These are phyloP conservation scores for Coccyzus lansbergi DNA, from an alignment of 2,797 vertebrate species.

Conservation along the genomic window DNA sequence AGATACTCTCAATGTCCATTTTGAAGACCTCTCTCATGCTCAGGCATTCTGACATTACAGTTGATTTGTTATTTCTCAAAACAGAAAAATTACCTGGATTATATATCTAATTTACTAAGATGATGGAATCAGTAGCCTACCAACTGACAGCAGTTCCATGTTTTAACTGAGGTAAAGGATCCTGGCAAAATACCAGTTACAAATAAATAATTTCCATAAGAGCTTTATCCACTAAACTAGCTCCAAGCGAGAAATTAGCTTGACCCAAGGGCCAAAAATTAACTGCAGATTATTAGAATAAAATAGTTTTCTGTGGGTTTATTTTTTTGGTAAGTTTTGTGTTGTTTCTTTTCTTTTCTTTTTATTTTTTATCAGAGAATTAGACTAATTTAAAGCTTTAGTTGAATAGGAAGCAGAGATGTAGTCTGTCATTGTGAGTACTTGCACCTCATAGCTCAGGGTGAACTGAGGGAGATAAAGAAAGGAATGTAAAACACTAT, in stretches of 20 bases:
- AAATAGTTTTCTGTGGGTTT: constrained; percentile 25
- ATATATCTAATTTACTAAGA: constrained; percentile 25
- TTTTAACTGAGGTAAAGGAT: constrained; percentile 49
- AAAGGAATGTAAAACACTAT: constrained; percentile 89
- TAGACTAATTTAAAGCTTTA: constrained; percentile 75
- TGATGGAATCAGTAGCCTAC: constrained; percentile 34
- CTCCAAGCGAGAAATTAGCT: constrained; percentile 58
- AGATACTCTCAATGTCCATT: neutral
- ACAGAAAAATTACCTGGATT: constrained; percentile 9
- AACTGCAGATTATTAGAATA: constrained; percentile 75
- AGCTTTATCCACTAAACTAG: constrained; percentile 51
- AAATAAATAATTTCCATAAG: constrained; percentile 43
- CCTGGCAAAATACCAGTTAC: constrained; percentile 43
- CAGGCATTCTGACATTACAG: neutral
- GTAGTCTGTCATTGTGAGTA: constrained; percentile 79
- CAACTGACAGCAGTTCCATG: neutral
- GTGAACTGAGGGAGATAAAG: constrained; percentile 83
- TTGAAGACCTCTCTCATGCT: neutral
- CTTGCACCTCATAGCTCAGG: constrained; percentile 84
- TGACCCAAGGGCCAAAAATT: constrained; percentile 76
- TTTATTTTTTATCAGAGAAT: constrained; percentile 37
- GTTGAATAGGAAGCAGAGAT: constrained; percentile 73
- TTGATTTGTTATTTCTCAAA: neutral
- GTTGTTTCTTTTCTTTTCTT: neutral
- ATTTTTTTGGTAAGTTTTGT: neutral